phyloP scores from a whole-genome alignment of 1,140 invertebrate species.

The Scylla paramamosain region DNA sequence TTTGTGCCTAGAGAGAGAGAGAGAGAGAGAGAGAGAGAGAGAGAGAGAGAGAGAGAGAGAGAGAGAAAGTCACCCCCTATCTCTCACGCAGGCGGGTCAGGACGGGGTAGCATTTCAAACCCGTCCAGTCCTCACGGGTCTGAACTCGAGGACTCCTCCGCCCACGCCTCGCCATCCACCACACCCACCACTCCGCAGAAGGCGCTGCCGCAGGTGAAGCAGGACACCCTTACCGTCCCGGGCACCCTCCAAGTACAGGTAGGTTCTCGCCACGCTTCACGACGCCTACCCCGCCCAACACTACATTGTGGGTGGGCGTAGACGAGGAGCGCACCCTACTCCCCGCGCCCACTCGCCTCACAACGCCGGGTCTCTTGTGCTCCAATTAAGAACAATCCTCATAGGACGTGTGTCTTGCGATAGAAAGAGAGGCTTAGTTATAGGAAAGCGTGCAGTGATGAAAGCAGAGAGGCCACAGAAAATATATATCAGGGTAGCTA shows the following conservation, averaged over 20 bases:
- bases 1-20: neutral
- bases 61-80: too few species aligned
- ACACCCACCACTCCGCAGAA: conserved; percentile 76
- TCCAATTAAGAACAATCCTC: neutral
- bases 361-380: neutral
- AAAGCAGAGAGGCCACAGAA: too few species aligned
- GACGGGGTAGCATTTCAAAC: conserved; percentile 78
- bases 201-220: conserved; percentile 42
- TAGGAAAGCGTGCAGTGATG: too few species aligned
- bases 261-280: neutral
- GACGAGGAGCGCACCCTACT: neutral
- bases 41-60: too few species aligned
- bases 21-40: too few species aligned
- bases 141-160: conserved; percentile 76
- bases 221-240: conserved; percentile 70
- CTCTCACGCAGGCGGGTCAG: conserved; percentile 34
- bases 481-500: too few species aligned
- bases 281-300: too few species aligned
- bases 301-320: neutral
- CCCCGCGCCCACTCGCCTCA: neutral
- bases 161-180: conserved; percentile 74
- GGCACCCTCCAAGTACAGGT: conserved; percentile 77
- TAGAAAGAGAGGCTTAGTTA: too few species aligned
- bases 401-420: too few species aligned
- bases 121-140: conserved; percentile 78